Evolutionary conservation across 1,140 invertebrate species (phyloP).

Genomic region (Olivierus martensii): DNA sequence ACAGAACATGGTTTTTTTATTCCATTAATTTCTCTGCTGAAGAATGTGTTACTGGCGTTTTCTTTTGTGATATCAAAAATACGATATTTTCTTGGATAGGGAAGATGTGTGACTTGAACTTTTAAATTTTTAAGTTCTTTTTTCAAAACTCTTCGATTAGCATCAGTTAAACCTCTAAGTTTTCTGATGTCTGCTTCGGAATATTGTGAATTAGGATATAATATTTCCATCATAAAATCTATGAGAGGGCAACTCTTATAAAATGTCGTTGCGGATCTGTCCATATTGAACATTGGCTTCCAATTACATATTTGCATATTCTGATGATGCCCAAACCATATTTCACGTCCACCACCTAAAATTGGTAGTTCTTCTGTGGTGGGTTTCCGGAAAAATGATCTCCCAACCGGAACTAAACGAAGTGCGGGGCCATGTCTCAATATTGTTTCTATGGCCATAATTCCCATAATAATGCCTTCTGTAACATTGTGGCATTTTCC

Average conservation of each 20-base stretch:
- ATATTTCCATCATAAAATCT: slow-evolving; percentile 1
- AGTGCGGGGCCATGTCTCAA: slow-evolving; percentile 10
- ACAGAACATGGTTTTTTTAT: neutral
- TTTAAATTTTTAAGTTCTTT: slow-evolving; percentile 15
- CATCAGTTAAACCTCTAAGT: neutral
- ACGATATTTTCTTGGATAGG: slow-evolving; percentile 11
- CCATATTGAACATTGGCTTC: slow-evolving; percentile 15
- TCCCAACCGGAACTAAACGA: slow-evolving; percentile 10
- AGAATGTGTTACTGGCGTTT: slow-evolving; percentile 9
- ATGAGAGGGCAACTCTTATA: slow-evolving; percentile 3
- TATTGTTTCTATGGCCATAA: slow-evolving; percentile 14
- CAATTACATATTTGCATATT: slow-evolving; percentile 13
- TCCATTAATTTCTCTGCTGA: neutral
- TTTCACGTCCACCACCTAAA: slow-evolving; percentile 9
- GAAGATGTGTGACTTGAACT: slow-evolving; percentile 16
- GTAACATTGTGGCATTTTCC: neutral
- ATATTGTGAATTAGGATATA: neutral
- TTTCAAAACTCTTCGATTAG: slow-evolving; percentile 1
- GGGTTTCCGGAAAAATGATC: slow-evolving; percentile 15
- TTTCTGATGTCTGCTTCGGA: neutral
- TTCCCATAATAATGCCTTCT: slow-evolving; percentile 6
- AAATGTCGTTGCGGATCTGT: slow-evolving; percentile 15
- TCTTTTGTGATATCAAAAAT: slow-evolving; percentile 11
- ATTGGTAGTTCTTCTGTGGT: neutral
- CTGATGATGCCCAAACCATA: slow-evolving; percentile 18